Conservation (phyloP, 92 coral and sea anemone genomes). For the Blastomussa wellsi region DNA sequence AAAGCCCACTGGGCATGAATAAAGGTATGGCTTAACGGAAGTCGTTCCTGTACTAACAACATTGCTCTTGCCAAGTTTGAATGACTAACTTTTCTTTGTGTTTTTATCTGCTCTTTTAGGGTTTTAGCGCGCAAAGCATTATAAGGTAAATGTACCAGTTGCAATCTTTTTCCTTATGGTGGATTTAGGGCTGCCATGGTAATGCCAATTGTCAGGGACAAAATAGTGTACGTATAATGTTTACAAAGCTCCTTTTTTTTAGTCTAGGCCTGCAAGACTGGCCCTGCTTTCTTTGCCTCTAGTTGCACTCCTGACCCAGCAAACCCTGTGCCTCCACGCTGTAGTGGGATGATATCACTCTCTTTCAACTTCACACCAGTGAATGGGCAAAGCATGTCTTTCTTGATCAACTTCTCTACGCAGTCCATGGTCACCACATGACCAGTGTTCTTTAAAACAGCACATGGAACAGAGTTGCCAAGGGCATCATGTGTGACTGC, state of each 20-base stretch:
- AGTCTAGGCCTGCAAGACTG: slow-evolving; percentile 76
- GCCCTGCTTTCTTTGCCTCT: slow-evolving; percentile 91
- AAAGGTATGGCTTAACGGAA: too few species aligned
- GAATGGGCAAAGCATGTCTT: slow-evolving; percentile 96
- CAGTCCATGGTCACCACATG: slow-evolving; percentile 98
- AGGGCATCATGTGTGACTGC: slow-evolving; percentile 94
- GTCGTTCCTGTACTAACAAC: too few species aligned
- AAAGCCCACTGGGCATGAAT: too few species aligned
- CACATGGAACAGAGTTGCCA: slow-evolving; percentile 96
- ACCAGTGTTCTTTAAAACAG: slow-evolving; percentile 92
- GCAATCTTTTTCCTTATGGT: too few species aligned
- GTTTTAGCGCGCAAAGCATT: too few species aligned
- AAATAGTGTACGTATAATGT: too few species aligned
- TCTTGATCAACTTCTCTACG: slow-evolving; percentile 88
- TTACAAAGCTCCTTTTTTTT: background rate
- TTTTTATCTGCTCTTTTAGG: too few species aligned
- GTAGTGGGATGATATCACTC: slow-evolving; percentile 83
- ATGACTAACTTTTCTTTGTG: too few species aligned
- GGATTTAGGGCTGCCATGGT: background rate
- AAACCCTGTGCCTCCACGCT: slow-evolving; percentile 98
- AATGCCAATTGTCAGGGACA: too few species aligned
- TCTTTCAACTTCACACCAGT: slow-evolving; percentile 83
- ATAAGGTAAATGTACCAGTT: too few species aligned
- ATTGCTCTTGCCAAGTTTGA: too few species aligned
- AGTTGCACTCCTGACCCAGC: slow-evolving; percentile 89